phyloP scores from a whole-genome alignment of 2,888 invertebrate genomes.

The Acanthosoma haemorrhoidale region DNA sequence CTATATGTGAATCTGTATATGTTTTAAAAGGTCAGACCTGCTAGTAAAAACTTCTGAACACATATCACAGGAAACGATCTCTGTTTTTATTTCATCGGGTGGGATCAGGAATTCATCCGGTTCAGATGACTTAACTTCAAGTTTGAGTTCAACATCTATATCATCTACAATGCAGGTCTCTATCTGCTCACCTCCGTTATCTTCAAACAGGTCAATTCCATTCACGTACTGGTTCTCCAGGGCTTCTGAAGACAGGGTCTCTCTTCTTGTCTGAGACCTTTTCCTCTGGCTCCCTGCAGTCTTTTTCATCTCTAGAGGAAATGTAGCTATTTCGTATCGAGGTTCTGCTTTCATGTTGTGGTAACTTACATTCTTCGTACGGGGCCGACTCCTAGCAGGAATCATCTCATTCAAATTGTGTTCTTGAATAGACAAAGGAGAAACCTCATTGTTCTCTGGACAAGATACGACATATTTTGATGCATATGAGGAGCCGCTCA shows the following conservation, averaged over 20 bases:
- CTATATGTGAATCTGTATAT: slow-evolving; percentile 73
- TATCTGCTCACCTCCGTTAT: slow-evolving; percentile 35
- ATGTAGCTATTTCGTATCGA: slow-evolving; percentile 53
- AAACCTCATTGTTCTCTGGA: slow-evolving; percentile 42
- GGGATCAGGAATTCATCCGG: slow-evolving; percentile 27
- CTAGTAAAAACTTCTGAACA: slow-evolving; percentile 70
- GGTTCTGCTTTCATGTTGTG: slow-evolving; percentile 51
- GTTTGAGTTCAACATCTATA: slow-evolving; percentile 34
- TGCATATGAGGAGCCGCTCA: slow-evolving; percentile 40
- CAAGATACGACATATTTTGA: slow-evolving; percentile 39
- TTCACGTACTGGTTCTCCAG: slow-evolving; percentile 32
- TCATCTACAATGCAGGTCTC: slow-evolving; percentile 39
- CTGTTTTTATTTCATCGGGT: slow-evolving; percentile 37
- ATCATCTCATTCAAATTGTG: not conserved
- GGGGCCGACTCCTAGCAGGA: slow-evolving; percentile 46
- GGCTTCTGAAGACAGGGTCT: slow-evolving; percentile 4
- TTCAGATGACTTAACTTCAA: slow-evolving; percentile 33
- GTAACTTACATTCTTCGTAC: slow-evolving; percentile 62
- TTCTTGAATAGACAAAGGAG: slow-evolving; percentile 37
- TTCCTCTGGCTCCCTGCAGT: slow-evolving; percentile 41
- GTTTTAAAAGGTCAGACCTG: slow-evolving; percentile 65
- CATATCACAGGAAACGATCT: slow-evolving; percentile 67
- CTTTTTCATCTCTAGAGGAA: slow-evolving; percentile 41
- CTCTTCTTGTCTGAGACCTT: slow-evolving; percentile 40
- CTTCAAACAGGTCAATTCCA: slow-evolving; percentile 26